These are phyloP conservation scores for Zele albiditarsus DNA, from an alignment of 2,888 invertebrate genomes.

Conservation along the genomic window DNA sequence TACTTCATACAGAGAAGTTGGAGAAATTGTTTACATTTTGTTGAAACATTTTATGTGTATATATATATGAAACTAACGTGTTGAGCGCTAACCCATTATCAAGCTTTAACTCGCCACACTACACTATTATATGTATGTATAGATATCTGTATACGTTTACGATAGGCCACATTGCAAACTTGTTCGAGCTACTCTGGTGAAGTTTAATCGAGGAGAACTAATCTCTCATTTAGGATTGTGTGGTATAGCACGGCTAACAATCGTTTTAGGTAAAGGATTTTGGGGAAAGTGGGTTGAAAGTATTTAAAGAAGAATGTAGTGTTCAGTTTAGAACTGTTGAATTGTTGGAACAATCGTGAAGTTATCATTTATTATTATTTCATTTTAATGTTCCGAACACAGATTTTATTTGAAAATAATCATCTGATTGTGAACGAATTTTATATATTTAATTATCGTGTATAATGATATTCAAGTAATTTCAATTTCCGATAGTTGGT, in stretches of 20 bases:
- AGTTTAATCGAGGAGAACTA: constrained; percentile 38
- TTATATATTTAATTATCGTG: too few species aligned
- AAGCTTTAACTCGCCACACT: constrained; percentile 10
- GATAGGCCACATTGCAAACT: constrained; percentile 27
- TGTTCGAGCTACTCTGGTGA: constrained; percentile 8
- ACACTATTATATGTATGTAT: background rate
- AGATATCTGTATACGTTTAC: background rate
- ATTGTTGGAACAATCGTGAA: too few species aligned
- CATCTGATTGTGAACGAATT: too few species aligned
- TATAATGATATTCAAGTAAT: too few species aligned
- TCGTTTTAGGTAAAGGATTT: background rate
- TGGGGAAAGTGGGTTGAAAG: background rate
- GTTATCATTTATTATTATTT: too few species aligned
- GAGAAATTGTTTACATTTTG: constrained; percentile 23
- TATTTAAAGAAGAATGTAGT: background rate
- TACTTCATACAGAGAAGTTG: background rate
- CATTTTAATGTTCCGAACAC: too few species aligned
- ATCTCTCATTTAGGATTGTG: constrained; percentile 35
- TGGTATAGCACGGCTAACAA: background rate
- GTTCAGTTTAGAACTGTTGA: too few species aligned
- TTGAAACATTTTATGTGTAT: background rate
- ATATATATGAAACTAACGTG: background rate
- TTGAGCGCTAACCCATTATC: constrained; percentile 24
- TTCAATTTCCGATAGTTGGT: too few species aligned
- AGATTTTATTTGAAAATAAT: too few species aligned